A percentile compares a stretch with the other conserved stretches of the same genome.
Evolutionary conservation across 2,113 vertebrate species (phyloP).

Genomic region (Albula glossodonta): DNA sequence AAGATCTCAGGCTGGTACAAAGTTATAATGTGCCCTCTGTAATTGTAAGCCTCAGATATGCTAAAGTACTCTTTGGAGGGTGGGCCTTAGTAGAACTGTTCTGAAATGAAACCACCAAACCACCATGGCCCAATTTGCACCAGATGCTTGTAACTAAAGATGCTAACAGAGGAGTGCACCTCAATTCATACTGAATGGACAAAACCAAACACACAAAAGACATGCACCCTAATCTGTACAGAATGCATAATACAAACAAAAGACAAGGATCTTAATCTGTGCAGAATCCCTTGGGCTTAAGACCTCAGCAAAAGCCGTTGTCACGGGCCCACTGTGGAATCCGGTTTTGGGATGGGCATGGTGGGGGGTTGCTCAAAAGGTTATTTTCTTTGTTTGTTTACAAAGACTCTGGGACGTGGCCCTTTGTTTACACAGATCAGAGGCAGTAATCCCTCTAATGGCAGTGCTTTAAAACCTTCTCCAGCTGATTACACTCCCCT

Average conservation of each 20-base stretch:
- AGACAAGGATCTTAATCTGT: conserved; percentile 35
- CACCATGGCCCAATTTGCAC: not conserved
- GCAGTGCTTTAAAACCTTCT: conserved; percentile 53
- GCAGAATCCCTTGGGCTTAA: not conserved
- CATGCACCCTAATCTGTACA: conserved; percentile 19
- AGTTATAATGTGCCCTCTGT: no score
- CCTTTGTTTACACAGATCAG: conserved; percentile 59
- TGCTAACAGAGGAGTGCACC: not conserved
- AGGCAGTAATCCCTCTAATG: conserved; percentile 45
- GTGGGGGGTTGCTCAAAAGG: conserved; percentile 26
- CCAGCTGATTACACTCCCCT: conserved; percentile 54
- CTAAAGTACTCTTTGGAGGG: not conserved
- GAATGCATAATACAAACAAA: conserved; percentile 35
- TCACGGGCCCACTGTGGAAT: conserved; percentile 39
- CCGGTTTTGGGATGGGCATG: conserved; percentile 14
- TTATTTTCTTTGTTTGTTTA: conserved; percentile 52
- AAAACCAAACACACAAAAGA: conserved; percentile 16
- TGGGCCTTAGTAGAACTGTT: not conserved
- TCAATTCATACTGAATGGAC: not conserved
- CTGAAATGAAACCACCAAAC: not conserved
- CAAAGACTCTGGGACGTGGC: conserved; percentile 43
- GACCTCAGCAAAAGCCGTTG: conserved; percentile 54
- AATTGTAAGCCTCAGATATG: not conserved
- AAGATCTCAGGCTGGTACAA: no score
- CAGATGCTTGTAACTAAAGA: not conserved